Evolutionary conservation across 2,797 vertebrate genomes (phyloP).

Genomic region (Miichthys miiuy): DNA sequence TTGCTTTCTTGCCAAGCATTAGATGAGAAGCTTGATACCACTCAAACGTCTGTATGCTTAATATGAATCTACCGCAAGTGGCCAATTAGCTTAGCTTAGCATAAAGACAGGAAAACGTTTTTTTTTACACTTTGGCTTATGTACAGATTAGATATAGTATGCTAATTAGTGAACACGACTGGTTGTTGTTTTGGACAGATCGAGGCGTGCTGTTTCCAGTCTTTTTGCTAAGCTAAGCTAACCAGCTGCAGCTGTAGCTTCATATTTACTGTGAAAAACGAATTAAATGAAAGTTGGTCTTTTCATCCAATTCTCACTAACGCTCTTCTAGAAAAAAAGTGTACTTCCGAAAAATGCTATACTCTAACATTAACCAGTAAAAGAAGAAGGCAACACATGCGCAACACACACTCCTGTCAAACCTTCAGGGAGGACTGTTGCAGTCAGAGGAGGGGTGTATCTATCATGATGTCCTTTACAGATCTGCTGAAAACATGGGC

Average conservation of each 20-base stretch:
- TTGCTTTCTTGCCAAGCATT: neutral
- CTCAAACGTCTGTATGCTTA: too few species aligned
- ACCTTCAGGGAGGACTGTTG: neutral
- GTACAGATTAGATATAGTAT: neutral
- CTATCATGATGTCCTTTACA: slow-evolving; percentile 19
- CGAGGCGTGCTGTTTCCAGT: neutral
- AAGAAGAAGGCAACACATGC: neutral
- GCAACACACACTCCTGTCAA: neutral
- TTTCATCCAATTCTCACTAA: neutral
- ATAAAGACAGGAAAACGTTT: too few species aligned
- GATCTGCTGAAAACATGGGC: slow-evolving; percentile 20
- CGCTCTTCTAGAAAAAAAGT: neutral
- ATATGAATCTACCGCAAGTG: too few species aligned
- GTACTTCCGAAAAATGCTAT: neutral
- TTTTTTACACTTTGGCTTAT: neutral
- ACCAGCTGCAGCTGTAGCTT: neutral
- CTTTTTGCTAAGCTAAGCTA: neutral
- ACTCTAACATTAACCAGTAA: neutral
- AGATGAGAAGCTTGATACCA: neutral
- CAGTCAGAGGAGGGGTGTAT: slow-evolving; percentile 7
- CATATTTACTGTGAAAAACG: neutral
- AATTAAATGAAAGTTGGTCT: neutral
- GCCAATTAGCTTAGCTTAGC: too few species aligned
- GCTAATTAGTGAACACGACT: neutral
- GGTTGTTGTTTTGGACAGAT: neutral